Base-by-base conservation (phyloP, 2,888 invertebrate genomes). In the Meta bourneti region DNA sequence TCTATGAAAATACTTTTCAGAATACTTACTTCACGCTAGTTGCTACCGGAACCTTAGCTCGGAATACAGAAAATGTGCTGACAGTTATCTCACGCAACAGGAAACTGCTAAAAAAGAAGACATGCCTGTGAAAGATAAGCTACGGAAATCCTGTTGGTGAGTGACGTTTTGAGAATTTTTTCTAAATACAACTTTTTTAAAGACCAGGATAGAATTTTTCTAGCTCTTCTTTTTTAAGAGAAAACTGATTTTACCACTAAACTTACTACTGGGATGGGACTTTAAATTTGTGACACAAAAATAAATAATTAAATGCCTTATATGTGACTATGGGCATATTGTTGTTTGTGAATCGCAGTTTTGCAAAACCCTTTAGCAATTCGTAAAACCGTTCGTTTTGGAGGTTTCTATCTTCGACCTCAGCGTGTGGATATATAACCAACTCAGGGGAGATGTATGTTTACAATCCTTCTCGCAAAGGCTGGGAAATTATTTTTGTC, bases 91-190 rank as follows among this genome's bases (percentile, higher is more conserved):
- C 9, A 54, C n/a, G 2, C 85, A 93, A n/a, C 93, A 93, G 71
- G 91, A 91, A 61, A 48, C 81, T 8, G 77, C 84, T 0, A 93
- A 93, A 34, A 85, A 88, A 72, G 61, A 71, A 19, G 91, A 91
- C 2, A 70, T 93, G 78, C 61, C 54, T 5, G 89, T 80, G 13
- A 82, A 91, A 71, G 93, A 93, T n/a, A 83, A 80, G 61, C 74
- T 93, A 16, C 49, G 91, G 19, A 88, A 83, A 80, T 93, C 93
- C 13, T 93, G 93, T 49, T 93, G 93, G 93, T 92, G 70, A 92
- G 89, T 52, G 5, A 54, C 9, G 7, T 83, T 82, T 34, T 34
- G 34, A 34, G 34, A 34, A 4, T 1, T 34, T 1, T 34, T 34
- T 34, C 34, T 34, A 4, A 34, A 34, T 34, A 34, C n/a, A n/a